Base-by-base conservation (phyloP, 2,888 invertebrate genomes). In the Euplagia quadripunctaria region DNA sequence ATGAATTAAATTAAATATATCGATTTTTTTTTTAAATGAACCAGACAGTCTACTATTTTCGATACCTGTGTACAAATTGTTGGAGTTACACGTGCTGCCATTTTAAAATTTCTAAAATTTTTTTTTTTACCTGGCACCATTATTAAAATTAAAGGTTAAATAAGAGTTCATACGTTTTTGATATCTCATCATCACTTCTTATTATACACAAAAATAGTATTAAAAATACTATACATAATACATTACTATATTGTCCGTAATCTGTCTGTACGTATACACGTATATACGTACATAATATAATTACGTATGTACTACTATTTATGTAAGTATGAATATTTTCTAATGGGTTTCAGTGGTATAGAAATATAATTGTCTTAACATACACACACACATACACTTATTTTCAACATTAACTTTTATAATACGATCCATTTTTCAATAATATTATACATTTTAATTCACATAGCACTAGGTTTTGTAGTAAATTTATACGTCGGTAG, bases 1-100 rank as follows among this genome's bases (percentile, higher is more conserved):
- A 73, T 79, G 70, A 75, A 75, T 70, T 12, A n/a, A n/a, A n/a
- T n/a, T 43, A 12, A 9, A 16, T 6, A 12, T n/a, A 58, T 58
- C n/a, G 6, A 12, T 68, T 68, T 42, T 14, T 58, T n/a, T 20
- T 8, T 43, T n/a, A 61, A 31, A 14, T 1, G 20, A 20, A 58
- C 12, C 20, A 68, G 16, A 16, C 12, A 14, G 20, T 20, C 0
- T 3, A 43, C 4, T 58, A 43, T 68, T 68, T 68, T 58, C 42
- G 43, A 68, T 58, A 55, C 14, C 4, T 43, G 3, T 46, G 46
- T 61, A 55, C 52, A 41, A 41, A 41, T 16, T 31, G 31, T 51
- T 17, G 14, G 0, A 51, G 9, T n/a, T 66, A 31, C 31, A 64
- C 41, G 11, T 51, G 31, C 31, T 51, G 49, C 66, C 66, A 49